Evolutionary conservation across 2,797 vertebrate genomes (phyloP), one percentile per base, ranked within the genome.

Genomic region (Pempheris klunzingeri): DNA sequence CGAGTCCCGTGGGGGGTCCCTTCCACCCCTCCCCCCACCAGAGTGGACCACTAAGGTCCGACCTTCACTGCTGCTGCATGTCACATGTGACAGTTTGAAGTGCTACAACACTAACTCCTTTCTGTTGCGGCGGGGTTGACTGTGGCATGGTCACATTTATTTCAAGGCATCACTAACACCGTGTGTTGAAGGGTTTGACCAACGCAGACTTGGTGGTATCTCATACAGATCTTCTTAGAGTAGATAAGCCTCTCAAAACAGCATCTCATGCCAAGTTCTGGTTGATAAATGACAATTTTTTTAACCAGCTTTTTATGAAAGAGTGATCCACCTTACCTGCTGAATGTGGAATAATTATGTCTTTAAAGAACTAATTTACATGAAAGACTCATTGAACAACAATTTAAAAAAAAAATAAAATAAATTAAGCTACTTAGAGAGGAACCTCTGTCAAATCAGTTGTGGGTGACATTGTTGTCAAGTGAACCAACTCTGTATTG

Each of bases 41-140:
- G 77, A 86, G 85, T 64, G 12, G 87, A 89, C 81, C 89, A 62
- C 77, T 89, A 77, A 88, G 90, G 90, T 92, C 85, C 22, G 53
- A 54, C 22, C 11, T 59, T 32, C 30, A 14, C 39, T 52, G 34
- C 36, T 43, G 10, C 68, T 65, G 70, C 71, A 82, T 87, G 78
- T 5, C 8, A 2, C 20, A 22, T 24, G 52, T 65, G 26, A 34
- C 18, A 28, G 20, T 71, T n/a, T 59, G 13, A 41, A 22, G n/a
- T 12, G 38, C 13, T 26, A 0, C 5, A 1, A 13, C 14, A 24
- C 36, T 71, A 59, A 61, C 47, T 0, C 43, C 3, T 50, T 11
- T 20, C 1, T 10, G 28, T 9, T 38, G 34, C 61, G 44, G 32
- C 10, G 4, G 32, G 41, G 26, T 3, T 54, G 6, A 28, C 1